Percentiles rank a stretch among this genome's conserved stretches.
Conservation (phyloP, 1,140 invertebrate species). For the Aphidius ervi region DNA sequence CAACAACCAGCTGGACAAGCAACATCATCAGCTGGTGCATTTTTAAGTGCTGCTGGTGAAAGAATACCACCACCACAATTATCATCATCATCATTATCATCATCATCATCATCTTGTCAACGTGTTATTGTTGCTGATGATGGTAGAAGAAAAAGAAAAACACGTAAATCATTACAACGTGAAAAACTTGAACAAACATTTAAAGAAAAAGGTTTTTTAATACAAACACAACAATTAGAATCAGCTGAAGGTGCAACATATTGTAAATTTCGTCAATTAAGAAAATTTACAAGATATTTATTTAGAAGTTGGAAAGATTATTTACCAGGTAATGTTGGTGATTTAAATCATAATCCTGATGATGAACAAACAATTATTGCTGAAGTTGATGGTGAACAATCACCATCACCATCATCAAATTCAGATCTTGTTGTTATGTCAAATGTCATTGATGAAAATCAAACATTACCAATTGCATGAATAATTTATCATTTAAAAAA, state of each 20-base stretch:
- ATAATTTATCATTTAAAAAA: not conserved
- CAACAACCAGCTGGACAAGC: slow-evolving; percentile 55
- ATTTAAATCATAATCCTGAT: slow-evolving; percentile 38
- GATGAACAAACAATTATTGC: slow-evolving; percentile 24
- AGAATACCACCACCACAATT: slow-evolving; percentile 47
- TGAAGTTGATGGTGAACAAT: slow-evolving; percentile 29
- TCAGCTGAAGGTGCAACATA: slow-evolving; percentile 89
- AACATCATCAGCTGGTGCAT: slow-evolving; percentile 51
- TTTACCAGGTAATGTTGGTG: slow-evolving; percentile 70
- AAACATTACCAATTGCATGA: slow-evolving; percentile 41
- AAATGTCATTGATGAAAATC: slow-evolving; percentile 34
- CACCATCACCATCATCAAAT: slow-evolving; percentile 21
- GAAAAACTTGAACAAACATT: slow-evolving; percentile 89
- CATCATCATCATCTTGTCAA: slow-evolving; percentile 21
- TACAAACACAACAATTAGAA: slow-evolving; percentile 87
- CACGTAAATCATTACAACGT: slow-evolving; percentile 74
- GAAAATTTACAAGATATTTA: slow-evolving; percentile 87
- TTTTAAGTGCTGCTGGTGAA: slow-evolving; percentile 54
- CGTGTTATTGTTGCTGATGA: slow-evolving; percentile 43
- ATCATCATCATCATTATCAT: too few species aligned
- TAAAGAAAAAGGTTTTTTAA: slow-evolving; percentile 86
- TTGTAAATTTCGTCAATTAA: slow-evolving; percentile 85
- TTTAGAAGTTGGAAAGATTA: slow-evolving; percentile 92
- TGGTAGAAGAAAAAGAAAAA: slow-evolving; percentile 66
- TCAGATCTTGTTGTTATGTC: slow-evolving; percentile 35